A percentile compares a stretch with the other conserved stretches of the same genome.
Evolutionary conservation across 1,140 invertebrate genomes (phyloP).

Genomic region (Hestina assimilis): DNA sequence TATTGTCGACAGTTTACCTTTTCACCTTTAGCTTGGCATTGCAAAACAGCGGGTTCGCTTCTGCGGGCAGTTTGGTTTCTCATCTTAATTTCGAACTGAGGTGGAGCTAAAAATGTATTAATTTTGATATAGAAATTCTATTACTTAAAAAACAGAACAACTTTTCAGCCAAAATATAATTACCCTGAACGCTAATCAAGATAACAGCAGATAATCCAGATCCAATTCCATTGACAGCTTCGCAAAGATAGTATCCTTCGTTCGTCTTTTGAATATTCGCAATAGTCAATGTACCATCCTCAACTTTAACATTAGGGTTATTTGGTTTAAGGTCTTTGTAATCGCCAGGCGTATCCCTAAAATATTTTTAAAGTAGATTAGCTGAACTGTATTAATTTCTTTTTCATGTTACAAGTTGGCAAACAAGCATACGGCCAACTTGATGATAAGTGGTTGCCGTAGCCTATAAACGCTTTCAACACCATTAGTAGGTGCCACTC

Average conservation of each 20-base stretch:
- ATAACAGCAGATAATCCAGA: conserved; percentile 95
- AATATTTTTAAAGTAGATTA: conserved; percentile 10
- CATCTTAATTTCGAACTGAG: conserved; percentile 95
- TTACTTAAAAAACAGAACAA: conserved; percentile 11
- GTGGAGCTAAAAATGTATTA: conserved; percentile 84
- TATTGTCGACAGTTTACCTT: conserved; percentile 76
- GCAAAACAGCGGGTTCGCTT: conserved; percentile 93
- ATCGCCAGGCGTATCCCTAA: conserved; percentile 93
- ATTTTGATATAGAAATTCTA: neutral
- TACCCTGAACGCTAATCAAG: conserved; percentile 94
- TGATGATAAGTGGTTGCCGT: no score
- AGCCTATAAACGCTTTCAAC: no score
- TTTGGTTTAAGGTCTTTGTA: conserved; percentile 94
- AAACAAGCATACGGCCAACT: no score
- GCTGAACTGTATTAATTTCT: no score
- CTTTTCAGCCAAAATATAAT: conserved; percentile 9
- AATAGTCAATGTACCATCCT: conserved; percentile 90
- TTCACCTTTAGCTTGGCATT: conserved; percentile 97
- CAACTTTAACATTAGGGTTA: conserved; percentile 92
- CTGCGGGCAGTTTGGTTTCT: conserved; percentile 93
- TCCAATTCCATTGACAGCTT: conserved; percentile 97
- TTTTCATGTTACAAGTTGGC: no score
- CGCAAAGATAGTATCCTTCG: conserved; percentile 96
- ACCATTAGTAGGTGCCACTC: no score
- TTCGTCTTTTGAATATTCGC: conserved; percentile 94